These are phyloP conservation scores for Axinella damicornis DNA, from an alignment of 37 sponge, comb jelly and placozoan species.

Conservation along the genomic window DNA sequence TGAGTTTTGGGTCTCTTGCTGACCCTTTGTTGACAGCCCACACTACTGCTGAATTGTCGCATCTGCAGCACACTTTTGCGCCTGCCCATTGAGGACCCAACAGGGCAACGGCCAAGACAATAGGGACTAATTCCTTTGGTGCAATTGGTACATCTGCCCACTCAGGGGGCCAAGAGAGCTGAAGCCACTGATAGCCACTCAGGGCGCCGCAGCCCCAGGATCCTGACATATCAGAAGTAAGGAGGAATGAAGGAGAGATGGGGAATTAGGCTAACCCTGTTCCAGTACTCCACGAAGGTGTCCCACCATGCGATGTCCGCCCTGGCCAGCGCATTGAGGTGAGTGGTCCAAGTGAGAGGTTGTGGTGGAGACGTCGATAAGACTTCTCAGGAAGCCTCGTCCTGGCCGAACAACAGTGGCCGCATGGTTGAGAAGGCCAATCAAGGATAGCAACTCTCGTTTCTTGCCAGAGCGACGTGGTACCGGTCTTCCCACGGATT, in stretches of 20 bases:
- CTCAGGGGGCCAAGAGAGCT: background rate
- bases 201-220: constrained; percentile 28
- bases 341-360: background rate
- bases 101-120: constrained; percentile 7
- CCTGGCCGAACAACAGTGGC: constrained; percentile 23
- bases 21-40: constrained; percentile 9
- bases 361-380: background rate
- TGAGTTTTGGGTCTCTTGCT: constrained; percentile 17
- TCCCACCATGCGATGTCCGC: constrained; percentile 43
- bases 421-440: constrained; percentile 36
- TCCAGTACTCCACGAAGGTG: constrained; percentile 21
- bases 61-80: background rate
- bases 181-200: background rate
- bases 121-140: constrained; percentile 25
- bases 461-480: constrained; percentile 8
- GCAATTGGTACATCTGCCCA: background rate
- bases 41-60: constrained; percentile 1
- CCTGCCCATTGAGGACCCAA: constrained; percentile 42
- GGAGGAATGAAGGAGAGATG: background rate
- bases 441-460: constrained; percentile 14
- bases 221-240: constrained; percentile 15
- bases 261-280: constrained; percentile 6
- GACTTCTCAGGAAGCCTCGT: constrained; percentile 16
- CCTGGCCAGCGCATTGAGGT: constrained; percentile 20
- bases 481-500: background rate